Conservation (phyloP, 1,140 invertebrate species). For the Colletes latitarsis region DNA sequence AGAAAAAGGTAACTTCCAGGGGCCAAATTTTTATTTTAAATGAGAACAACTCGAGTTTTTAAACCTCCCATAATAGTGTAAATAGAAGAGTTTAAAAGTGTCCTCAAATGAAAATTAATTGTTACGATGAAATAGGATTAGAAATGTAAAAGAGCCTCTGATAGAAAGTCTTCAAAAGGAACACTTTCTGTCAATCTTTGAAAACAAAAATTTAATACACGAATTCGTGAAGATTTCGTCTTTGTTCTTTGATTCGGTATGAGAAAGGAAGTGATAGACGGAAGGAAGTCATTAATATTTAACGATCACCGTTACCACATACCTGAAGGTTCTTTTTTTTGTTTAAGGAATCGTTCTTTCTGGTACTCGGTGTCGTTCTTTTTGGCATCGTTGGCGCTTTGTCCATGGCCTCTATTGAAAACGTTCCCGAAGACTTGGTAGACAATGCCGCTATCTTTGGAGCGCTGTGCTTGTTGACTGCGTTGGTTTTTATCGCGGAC, state of each 20-base stretch:
- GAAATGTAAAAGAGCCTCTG: background rate
- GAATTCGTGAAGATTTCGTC: background rate
- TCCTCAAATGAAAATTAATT: background rate
- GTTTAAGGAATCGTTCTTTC: slow-evolving; percentile 84
- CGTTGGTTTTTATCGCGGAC: slow-evolving; percentile 86
- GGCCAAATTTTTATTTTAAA: no score
- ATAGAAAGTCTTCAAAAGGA: background rate
- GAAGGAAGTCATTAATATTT: slow-evolving; percentile 7
- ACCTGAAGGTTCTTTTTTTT: slow-evolving; percentile 5
- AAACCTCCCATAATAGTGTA: no score
- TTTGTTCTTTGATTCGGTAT: background rate
- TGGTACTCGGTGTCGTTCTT: slow-evolving; percentile 85
- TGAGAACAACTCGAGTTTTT: no score
- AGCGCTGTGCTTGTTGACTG: slow-evolving; percentile 85
- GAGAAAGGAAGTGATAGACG: background rate
- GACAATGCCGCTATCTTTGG: slow-evolving; percentile 88
- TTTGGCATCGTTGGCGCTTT: slow-evolving; percentile 86
- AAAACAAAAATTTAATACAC: background rate
- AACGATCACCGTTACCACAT: background rate
- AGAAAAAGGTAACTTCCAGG: no score
- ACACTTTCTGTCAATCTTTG: background rate
- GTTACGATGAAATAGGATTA: background rate
- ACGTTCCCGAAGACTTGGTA: slow-evolving; percentile 84
- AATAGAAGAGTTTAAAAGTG: no score
- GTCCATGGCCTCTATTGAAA: slow-evolving; percentile 86